Conservation (phyloP, 2,113 vertebrate genomes). For the Rafetus swinhoei region DNA sequence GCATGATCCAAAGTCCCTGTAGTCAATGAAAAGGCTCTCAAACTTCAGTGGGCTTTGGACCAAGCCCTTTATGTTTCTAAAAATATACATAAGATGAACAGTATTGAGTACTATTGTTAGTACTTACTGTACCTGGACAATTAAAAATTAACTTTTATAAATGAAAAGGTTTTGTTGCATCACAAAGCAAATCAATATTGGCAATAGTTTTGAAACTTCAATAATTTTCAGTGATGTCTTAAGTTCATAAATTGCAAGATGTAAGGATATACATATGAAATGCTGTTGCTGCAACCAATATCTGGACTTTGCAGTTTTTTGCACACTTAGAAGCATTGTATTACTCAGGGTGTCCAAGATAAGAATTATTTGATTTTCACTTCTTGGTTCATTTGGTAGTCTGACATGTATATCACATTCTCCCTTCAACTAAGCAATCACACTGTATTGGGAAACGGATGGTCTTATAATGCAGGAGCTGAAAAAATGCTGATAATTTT, state of each 20-base stretch:
- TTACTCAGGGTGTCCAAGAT: background rate
- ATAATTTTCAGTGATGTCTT: background rate
- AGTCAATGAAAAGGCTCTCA: background rate
- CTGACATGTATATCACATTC: conserved; percentile 50
- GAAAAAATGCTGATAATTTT: conserved; percentile 62
- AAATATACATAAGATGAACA: background rate
- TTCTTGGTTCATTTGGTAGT: conserved; percentile 35
- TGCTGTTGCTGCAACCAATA: rapidly evolving
- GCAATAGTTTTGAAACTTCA: background rate
- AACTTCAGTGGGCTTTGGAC: background rate
- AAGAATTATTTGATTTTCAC: background rate
- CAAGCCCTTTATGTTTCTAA: background rate
- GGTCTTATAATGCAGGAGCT: conserved; percentile 43
- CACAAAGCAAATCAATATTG: background rate
- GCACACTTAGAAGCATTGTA: background rate
- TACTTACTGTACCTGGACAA: background rate
- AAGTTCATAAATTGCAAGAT: background rate
- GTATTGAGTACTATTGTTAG: background rate
- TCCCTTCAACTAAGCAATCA: conserved; percentile 36
- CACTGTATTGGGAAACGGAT: conserved; percentile 27
- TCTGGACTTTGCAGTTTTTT: background rate
- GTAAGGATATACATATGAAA: rapidly evolving
- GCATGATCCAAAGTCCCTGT: background rate
- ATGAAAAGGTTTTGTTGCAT: background rate
- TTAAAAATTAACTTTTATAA: background rate